Percentiles rank a stretch among this genome's conserved stretches.
Evolutionary conservation across 2,888 invertebrate genomes (phyloP).

Genomic region (Acanthopleura granulata): DNA sequence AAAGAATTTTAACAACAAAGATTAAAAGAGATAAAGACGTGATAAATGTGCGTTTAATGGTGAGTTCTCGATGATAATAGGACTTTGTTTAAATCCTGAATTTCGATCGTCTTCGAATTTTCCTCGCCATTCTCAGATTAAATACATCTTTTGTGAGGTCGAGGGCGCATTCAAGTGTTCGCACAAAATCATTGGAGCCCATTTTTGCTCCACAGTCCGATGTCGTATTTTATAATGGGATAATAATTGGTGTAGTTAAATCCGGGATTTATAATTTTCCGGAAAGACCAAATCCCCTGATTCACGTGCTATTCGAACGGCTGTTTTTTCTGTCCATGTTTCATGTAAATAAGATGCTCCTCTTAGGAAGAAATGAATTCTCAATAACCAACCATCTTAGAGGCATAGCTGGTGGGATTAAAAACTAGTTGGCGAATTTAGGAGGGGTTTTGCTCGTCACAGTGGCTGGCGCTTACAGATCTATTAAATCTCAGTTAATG

Average conservation of each 20-base stretch:
- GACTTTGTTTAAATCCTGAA: background rate
- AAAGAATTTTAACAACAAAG: background rate
- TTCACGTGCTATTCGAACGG: too few species aligned
- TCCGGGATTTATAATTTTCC: background rate
- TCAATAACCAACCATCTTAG: too few species aligned
- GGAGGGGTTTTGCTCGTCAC: too few species aligned
- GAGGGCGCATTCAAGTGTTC: background rate
- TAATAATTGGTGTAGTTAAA: background rate
- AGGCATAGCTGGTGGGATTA: too few species aligned
- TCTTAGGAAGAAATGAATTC: too few species aligned
- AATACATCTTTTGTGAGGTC: background rate
- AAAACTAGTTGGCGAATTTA: too few species aligned
- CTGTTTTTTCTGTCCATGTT: too few species aligned
- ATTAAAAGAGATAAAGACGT: slow-evolving; percentile 4
- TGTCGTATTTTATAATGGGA: background rate
- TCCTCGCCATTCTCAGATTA: background rate
- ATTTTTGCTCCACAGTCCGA: background rate
- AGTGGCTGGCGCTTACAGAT: too few species aligned
- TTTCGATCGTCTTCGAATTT: background rate
- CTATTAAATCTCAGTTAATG: too few species aligned
- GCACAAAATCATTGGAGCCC: background rate
- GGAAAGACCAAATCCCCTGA: background rate
- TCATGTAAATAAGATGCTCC: too few species aligned
- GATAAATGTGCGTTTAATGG: background rate
- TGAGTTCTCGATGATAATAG: background rate